phyloP scores from a whole-genome alignment of 1,140 invertebrate genomes.

The Pseudomyrmex pallidus region DNA sequence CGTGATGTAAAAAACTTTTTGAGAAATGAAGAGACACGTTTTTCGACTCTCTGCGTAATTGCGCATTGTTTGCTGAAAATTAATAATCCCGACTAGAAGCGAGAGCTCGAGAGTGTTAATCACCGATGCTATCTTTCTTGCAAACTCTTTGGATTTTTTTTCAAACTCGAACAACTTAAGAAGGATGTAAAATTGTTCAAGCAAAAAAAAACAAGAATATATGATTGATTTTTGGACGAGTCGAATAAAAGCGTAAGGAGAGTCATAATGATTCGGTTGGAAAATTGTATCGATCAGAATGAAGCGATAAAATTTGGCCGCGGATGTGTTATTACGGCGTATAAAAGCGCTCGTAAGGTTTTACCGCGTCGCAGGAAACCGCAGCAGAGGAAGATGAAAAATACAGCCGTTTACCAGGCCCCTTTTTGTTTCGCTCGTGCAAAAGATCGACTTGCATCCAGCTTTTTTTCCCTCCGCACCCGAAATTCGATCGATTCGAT shows the following conservation, averaged over 20 bases:
- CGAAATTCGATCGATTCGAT: slow-evolving; percentile 49
- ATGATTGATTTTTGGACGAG: background rate
- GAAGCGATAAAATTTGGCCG: slow-evolving; percentile 61
- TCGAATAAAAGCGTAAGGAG: slow-evolving; percentile 20
- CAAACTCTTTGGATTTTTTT: background rate
- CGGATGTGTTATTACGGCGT: slow-evolving; percentile 62
- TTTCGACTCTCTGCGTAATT: no score
- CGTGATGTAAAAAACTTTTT: background rate
- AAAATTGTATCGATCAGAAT: slow-evolving; percentile 63
- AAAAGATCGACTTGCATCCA: slow-evolving; percentile 19
- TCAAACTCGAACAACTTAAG: background rate
- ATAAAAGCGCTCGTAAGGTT: slow-evolving; percentile 68
- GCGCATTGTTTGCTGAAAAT: background rate
- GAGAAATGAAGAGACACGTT: no score
- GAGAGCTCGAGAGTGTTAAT: background rate
- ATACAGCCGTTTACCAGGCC: background rate
- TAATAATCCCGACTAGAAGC: background rate
- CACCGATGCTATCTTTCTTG: background rate
- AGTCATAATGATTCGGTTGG: slow-evolving; percentile 11
- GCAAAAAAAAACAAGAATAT: background rate
- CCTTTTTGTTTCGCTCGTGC: background rate
- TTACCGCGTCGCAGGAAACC: slow-evolving; percentile 34
- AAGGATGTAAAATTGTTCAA: background rate
- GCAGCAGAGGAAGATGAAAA: background rate
- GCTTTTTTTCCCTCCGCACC: background rate